phyloP scores from a whole-genome alignment of 2,113 vertebrate species.

The Macaca nemestrina region DNA sequence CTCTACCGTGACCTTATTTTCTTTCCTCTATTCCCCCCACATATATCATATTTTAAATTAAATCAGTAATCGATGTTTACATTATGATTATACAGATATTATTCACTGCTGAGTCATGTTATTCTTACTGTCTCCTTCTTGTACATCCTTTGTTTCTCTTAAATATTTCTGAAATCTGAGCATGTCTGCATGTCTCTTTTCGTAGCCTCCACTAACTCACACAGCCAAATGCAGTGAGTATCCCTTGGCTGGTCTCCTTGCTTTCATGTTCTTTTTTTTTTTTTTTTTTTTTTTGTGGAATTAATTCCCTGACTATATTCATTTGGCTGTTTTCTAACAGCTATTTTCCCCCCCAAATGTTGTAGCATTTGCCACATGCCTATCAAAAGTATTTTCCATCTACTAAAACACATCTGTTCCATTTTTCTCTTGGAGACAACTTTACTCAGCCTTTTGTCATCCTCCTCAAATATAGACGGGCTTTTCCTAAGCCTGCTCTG shows the following conservation, averaged over 20 bases:
- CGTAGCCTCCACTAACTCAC: not conserved
- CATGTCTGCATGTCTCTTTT: not conserved
- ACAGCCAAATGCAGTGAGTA: not conserved
- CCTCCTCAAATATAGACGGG: not conserved
- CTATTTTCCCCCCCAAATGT: not conserved
- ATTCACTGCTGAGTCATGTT: not conserved
- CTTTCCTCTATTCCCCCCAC: not conserved
- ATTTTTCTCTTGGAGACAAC: not conserved
- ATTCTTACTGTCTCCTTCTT: not conserved
- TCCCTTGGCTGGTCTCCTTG: not conserved
- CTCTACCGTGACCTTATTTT: not conserved
- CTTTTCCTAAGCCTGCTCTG: not conserved
- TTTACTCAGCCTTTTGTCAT: not conserved
- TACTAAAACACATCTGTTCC: not conserved
- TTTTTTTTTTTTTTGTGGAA: not conserved
- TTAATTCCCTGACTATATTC: constrained; percentile 34
- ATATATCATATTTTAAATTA: not conserved
- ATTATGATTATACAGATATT: not conserved
- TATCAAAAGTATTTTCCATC: constrained; percentile 43
- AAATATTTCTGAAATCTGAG: not conserved
- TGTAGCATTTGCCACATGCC: constrained; percentile 51
- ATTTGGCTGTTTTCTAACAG: constrained; percentile 34
- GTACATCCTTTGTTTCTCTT: not conserved
- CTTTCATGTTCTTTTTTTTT: not conserved
- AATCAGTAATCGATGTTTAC: not conserved